A percentile compares a stretch with the other conserved stretches of the same genome.
These are phyloP conservation scores for Lophius piscatorius DNA, from an alignment of 2,113 vertebrate species.

Conservation along the genomic window DNA sequence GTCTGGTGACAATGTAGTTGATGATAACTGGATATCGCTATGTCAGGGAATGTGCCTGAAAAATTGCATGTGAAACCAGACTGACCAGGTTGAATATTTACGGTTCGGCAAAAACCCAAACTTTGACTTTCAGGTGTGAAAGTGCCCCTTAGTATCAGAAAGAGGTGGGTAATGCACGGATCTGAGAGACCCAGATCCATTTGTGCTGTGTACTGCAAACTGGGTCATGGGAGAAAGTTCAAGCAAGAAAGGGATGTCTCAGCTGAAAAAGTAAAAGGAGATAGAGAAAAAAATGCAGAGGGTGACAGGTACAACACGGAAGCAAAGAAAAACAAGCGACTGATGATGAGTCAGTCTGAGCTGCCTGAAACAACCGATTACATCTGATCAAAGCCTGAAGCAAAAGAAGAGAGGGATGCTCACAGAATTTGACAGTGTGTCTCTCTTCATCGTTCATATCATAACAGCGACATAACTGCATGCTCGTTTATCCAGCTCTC, in stretches of 20 bases:
- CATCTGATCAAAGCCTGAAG: constrained; percentile 39
- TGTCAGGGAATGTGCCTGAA: no score
- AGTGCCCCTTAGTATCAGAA: no score
- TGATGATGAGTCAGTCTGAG: no score
- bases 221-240: constrained; percentile 21
- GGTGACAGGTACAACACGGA: constrained; percentile 1
- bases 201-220: constrained; percentile 14
- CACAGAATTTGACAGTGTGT: constrained; percentile 41
- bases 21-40: no score
- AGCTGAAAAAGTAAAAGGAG: constrained; percentile 5
- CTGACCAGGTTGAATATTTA: no score
- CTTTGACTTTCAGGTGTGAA: no score
- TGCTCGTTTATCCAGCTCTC: constrained; percentile 48
- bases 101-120: no score
- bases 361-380: constrained; percentile 15
- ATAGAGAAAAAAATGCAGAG: not conserved
- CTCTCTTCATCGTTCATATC: constrained; percentile 31
- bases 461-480: constrained; percentile 27
- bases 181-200: no score
- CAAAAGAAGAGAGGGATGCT: constrained; percentile 18
- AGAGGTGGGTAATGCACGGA: no score
- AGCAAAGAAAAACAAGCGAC: constrained; percentile 8
- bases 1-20: no score
- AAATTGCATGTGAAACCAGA: no score
- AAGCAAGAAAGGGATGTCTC: not conserved